Evolutionary conservation across 2,113 vertebrate species (phyloP).

Genomic region (Apteryx mantelli): DNA sequence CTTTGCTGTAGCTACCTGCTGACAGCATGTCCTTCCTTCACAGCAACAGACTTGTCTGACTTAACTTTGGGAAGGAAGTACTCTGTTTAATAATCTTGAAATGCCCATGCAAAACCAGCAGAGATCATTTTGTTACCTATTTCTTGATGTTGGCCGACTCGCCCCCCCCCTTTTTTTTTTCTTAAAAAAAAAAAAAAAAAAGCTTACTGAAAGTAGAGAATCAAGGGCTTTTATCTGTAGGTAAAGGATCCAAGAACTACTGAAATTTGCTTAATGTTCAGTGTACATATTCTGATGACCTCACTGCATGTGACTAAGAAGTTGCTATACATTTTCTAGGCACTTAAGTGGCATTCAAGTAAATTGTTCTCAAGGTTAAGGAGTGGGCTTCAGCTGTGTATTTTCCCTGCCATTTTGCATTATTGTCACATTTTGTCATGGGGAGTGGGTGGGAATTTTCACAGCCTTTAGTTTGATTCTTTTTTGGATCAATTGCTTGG

Average conservation of each 20-base stretch:
- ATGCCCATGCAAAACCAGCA: constrained; percentile 13
- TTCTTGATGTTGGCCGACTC: not conserved
- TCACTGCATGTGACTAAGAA: not conserved
- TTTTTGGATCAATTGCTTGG: not conserved
- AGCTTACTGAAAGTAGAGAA: not conserved
- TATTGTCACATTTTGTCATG: not conserved
- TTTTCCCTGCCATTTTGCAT: not conserved
- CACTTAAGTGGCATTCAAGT: not conserved
- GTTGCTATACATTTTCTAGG: not conserved
- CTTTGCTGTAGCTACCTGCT: constrained; percentile 54
- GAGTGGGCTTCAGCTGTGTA: not conserved
- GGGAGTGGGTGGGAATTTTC: not conserved
- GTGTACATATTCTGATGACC: not conserved
- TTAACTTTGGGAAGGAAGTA: not conserved
- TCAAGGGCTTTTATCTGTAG: not conserved
- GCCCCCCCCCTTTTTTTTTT: not conserved
- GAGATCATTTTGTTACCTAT: not conserved
- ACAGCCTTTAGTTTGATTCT: not conserved
- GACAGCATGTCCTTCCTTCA: constrained; percentile 21
- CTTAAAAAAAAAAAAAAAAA: not conserved
- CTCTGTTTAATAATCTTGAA: constrained; percentile 15
- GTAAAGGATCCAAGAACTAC: not conserved
- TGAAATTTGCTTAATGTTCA: not conserved
- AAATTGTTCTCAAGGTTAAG: not conserved
- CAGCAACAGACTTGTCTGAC: constrained; percentile 41